Percentiles rank a stretch among this genome's conserved stretches.
phyloP scores from a whole-genome alignment of 2,113 vertebrate species.

The Pollimyrus isidori region DNA sequence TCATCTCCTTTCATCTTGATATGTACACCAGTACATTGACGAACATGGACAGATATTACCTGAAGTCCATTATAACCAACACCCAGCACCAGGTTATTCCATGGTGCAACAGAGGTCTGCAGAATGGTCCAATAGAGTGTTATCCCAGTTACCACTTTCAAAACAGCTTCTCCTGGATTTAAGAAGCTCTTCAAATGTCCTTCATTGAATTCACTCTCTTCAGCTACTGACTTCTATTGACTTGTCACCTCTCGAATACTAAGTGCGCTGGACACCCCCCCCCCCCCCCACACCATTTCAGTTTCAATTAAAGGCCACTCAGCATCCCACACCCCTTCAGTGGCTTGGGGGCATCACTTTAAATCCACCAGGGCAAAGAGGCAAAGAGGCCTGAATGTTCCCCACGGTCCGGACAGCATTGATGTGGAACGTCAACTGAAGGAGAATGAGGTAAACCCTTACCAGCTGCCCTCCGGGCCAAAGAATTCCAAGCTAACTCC shows the following conservation, averaged over 20 bases:
- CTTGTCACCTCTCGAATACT: neutral
- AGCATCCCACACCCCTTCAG: conserved; percentile 1
- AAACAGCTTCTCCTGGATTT: neutral
- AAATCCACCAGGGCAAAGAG: neutral
- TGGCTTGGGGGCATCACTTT: neutral
- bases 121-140: neutral
- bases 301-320: conserved; percentile 10
- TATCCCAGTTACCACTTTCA: neutral
- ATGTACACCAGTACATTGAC: neutral
- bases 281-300: neutral
- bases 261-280: neutral
- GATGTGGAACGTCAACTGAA: neutral
- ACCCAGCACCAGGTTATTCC: neutral
- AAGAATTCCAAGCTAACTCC: neutral
- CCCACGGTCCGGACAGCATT: neutral
- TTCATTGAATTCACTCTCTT: neutral
- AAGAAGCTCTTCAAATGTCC: neutral
- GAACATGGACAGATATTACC: neutral
- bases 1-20: neutral
- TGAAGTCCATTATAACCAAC: neutral
- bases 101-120: neutral
- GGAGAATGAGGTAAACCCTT: neutral
- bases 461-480: neutral
- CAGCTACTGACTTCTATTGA: neutral
- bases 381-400: neutral